phyloP scores from a whole-genome alignment of 2,888 invertebrate species.

The Epistrophella euchroma region DNA sequence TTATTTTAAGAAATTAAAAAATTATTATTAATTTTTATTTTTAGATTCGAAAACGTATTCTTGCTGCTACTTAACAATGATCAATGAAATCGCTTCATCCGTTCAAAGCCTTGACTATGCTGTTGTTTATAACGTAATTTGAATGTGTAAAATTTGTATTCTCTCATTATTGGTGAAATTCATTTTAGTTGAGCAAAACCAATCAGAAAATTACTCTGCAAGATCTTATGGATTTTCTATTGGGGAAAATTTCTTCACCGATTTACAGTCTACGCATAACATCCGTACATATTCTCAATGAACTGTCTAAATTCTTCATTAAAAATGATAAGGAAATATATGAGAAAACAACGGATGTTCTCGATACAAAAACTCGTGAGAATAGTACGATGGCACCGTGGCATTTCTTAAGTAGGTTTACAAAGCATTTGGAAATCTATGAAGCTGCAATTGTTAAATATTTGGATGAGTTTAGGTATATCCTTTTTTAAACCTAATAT shows the following conservation, averaged over 20 bases:
- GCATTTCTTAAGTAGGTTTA: conserved; percentile 82
- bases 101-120: conserved; percentile 80
- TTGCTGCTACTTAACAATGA: conserved; percentile 77
- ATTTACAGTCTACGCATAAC: conserved; percentile 79
- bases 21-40: background rate
- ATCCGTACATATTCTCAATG: conserved; percentile 79
- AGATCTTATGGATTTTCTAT: conserved; percentile 80
- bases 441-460: conserved; percentile 80
- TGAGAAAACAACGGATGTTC: conserved; percentile 79
- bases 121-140: conserved; percentile 79
- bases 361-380: conserved; percentile 74
- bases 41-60: conserved; percentile 73
- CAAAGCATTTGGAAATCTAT: conserved; percentile 80
- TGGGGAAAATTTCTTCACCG: conserved; percentile 80
- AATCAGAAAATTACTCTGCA: conserved; percentile 79
- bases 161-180: conserved; percentile 11
- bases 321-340: conserved; percentile 80
- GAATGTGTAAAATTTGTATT: background rate
- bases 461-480: conserved; percentile 81
- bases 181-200: conserved; percentile 80
- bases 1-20: conserved; percentile 4
- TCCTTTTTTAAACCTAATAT: background rate
- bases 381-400: conserved; percentile 77
- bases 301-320: conserved; percentile 80
- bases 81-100: conserved; percentile 78